Conservation (phyloP, 2,797 vertebrate genomes). For the Telmatherina bonti region DNA sequence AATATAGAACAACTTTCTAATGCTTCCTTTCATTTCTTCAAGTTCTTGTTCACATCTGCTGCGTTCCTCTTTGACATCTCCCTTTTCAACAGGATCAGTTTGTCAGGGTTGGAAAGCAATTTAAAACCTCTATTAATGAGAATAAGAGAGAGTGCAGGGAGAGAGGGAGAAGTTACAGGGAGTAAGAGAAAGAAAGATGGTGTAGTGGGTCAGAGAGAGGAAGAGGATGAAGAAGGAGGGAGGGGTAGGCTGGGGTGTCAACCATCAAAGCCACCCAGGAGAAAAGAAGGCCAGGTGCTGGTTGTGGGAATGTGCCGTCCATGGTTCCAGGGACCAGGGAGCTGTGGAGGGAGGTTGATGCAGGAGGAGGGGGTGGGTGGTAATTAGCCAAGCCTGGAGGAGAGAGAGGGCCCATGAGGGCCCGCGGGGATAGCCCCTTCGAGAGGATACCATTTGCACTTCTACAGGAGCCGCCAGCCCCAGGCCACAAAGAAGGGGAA, state of each 20-base stretch:
- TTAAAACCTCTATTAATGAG: conserved; percentile 89
- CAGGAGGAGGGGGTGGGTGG: conserved; percentile 32
- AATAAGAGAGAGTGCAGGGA: conserved; percentile 65
- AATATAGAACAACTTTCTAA: conserved; percentile 38
- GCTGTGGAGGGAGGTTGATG: conserved; percentile 27
- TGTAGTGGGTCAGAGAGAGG: conserved; percentile 70
- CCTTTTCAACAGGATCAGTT: conserved; percentile 81
- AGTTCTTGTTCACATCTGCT: conserved; percentile 58
- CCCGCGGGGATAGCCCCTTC: conserved; percentile 80
- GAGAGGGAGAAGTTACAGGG: conserved; percentile 70
- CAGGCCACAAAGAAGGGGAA: conserved; percentile 83
- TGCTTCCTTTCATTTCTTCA: conserved; percentile 22
- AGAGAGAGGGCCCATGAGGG: conserved; percentile 76
- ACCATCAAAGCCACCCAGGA: conserved; percentile 85
- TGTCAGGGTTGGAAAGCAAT: conserved; percentile 88
- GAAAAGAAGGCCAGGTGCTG: conserved; percentile 86
- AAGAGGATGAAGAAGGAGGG: conserved; percentile 68
- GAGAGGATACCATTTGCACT: conserved; percentile 87
- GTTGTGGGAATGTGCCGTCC: conserved; percentile 81
- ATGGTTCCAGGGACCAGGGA: conserved; percentile 73
- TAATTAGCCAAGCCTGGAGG: conserved; percentile 86
- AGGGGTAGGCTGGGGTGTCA: conserved; percentile 79
- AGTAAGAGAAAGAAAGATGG: conserved; percentile 69
- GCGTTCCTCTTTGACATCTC: conserved; percentile 64
- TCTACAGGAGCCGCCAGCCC: conserved; percentile 85